phyloP scores from a whole-genome alignment of 2,113 vertebrate species.

The Aldabrachelys gigantea region DNA sequence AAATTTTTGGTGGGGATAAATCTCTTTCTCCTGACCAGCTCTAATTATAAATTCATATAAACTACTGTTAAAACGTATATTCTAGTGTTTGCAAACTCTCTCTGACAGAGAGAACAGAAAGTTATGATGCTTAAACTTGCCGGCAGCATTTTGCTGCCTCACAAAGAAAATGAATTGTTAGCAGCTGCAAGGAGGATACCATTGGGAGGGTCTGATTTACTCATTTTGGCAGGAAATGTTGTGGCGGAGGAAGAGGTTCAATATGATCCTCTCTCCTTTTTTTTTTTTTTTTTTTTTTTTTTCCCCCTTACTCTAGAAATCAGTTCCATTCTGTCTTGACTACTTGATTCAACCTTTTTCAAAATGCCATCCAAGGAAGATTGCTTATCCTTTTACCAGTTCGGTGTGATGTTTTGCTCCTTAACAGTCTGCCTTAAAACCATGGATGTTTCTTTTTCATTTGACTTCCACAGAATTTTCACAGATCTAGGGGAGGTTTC shows the following conservation, averaged over 20 bases:
- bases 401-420: slow-evolving; percentile 43
- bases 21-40: background rate
- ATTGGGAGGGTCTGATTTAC: slow-evolving; percentile 56
- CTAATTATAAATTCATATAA: background rate
- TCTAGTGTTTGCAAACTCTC: background rate
- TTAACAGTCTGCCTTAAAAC: slow-evolving; percentile 19
- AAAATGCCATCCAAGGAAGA: slow-evolving; percentile 40
- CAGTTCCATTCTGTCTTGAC: slow-evolving; percentile 46
- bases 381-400: slow-evolving; percentile 41
- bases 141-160: background rate
- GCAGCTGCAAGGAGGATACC: slow-evolving; percentile 31
- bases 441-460: slow-evolving; percentile 18
- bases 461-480: slow-evolving; percentile 39
- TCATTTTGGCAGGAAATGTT: slow-evolving; percentile 60
- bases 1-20: background rate
- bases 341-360: slow-evolving; percentile 54
- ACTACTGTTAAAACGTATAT: rapidly evolving
- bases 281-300: slow-evolving; percentile 21
- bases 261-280: slow-evolving; percentile 59
- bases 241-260: slow-evolving; percentile 56
- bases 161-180: slow-evolving; percentile 19
- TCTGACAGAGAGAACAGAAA: rapidly evolving
- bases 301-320: slow-evolving; percentile 61
- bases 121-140: background rate
- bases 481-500: background rate